These are phyloP conservation scores for Thereva unica DNA, from an alignment of 2,888 invertebrate genomes.

Conservation along the genomic window DNA sequence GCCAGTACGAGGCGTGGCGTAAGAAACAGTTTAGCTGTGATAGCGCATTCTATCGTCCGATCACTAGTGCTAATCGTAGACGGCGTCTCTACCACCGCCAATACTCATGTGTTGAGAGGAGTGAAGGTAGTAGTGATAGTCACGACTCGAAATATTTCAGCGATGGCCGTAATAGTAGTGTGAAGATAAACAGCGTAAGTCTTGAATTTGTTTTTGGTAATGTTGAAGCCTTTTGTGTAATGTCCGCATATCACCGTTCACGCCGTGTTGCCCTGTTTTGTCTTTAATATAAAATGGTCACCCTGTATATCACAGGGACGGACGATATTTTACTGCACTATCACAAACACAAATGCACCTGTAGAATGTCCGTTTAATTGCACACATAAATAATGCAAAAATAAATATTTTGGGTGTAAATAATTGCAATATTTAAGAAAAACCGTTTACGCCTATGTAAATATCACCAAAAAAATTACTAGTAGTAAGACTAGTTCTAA, in stretches of 20 bases:
- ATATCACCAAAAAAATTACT: no score
- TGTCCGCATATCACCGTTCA: not conserved
- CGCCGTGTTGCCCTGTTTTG: not conserved
- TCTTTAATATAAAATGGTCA: no score
- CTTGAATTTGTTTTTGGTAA: not conserved
- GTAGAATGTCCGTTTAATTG: no score
- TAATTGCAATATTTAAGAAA: no score
- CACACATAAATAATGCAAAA: no score
- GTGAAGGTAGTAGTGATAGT: constrained; percentile 55
- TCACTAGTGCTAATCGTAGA: constrained; percentile 51
- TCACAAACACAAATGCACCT: no score
- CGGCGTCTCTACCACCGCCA: constrained; percentile 56
- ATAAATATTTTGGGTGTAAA: no score
- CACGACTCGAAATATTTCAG: constrained; percentile 48
- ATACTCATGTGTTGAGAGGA: constrained; percentile 55
- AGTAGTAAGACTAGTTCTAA: no score
- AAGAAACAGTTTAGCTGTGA: constrained; percentile 57
- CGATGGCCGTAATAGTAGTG: constrained; percentile 3
- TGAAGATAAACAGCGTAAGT: constrained; percentile 39
- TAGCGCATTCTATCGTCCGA: constrained; percentile 53
- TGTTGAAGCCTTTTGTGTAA: not conserved
- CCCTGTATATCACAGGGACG: no score
- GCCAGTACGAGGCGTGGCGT: constrained; percentile 58
- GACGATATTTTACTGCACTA: no score
- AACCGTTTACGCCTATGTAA: no score